Conservation (phyloP, 2,888 invertebrate genomes). For the Microctonus hyperodae region DNA sequence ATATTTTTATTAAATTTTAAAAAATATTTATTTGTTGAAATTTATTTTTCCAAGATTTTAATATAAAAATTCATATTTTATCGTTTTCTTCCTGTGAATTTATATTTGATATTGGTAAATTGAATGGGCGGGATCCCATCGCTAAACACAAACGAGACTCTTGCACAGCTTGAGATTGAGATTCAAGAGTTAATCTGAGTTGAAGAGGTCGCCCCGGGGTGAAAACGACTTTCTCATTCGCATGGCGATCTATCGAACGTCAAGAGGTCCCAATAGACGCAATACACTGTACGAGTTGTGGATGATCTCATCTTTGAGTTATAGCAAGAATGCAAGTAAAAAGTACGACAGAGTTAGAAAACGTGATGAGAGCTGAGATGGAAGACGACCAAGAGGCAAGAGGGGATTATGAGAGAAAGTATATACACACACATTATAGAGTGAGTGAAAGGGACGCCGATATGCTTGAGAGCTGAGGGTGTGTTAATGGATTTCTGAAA, state of each 20-base stretch:
- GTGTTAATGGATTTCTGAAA: slow-evolving; percentile 55
- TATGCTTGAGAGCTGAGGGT: slow-evolving; percentile 31
- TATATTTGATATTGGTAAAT: slow-evolving; percentile 3
- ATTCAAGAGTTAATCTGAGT: slow-evolving; percentile 1
- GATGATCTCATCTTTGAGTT: neutral
- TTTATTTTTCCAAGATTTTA: too few species aligned
- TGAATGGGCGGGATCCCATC: neutral
- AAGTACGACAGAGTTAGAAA: neutral
- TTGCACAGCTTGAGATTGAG: neutral
- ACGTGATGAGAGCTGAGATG: neutral
- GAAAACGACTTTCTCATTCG: neutral
- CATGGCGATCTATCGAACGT: neutral
- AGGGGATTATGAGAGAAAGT: too few species aligned
- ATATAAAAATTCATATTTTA: too few species aligned
- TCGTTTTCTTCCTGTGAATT: too few species aligned
- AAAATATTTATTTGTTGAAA: too few species aligned
- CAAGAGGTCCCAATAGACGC: neutral
- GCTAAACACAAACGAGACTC: neutral
- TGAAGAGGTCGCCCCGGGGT: neutral
- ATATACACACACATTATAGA: neutral
- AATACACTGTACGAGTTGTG: neutral
- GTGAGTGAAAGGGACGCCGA: slow-evolving; percentile 13
- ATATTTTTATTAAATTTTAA: too few species aligned
- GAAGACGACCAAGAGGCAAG: too few species aligned
- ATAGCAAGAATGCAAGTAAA: slow-evolving; percentile 1